Evolutionary conservation across 2,888 invertebrate species (phyloP).

Genomic region (Agrochola litura): DNA sequence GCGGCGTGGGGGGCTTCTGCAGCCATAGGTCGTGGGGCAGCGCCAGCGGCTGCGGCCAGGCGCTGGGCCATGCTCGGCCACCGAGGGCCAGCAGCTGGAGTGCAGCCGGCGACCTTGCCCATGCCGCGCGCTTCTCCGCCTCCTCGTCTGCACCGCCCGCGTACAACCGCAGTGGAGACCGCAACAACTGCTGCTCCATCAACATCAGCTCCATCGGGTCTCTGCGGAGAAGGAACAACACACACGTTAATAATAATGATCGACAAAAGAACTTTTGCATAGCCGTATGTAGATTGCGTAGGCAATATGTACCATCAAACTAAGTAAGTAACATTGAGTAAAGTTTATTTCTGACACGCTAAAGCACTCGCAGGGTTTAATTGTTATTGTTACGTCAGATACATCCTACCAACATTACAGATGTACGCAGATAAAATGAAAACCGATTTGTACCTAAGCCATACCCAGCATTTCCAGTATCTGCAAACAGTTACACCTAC

Average conservation of each 20-base stretch:
- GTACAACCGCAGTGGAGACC: conserved; percentile 92
- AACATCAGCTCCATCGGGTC: conserved; percentile 95
- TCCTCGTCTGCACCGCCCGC: conserved; percentile 91
- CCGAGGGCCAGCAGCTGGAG: conserved; percentile 89
- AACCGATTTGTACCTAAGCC: conserved; percentile 1
- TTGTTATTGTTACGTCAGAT: not conserved
- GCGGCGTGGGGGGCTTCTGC: conserved; percentile 94
- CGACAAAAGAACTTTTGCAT: not conserved
- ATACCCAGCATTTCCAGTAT: conserved; percentile 24
- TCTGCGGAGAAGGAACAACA: conserved; percentile 85
- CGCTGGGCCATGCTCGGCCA: conserved; percentile 96
- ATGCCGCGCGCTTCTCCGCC: conserved; percentile 90
- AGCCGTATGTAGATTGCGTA: not conserved
- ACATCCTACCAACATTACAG: conserved; percentile 2
- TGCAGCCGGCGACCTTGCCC: conserved; percentile 89
- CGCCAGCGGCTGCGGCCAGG: conserved; percentile 96
- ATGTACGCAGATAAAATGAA: conserved; percentile 1
- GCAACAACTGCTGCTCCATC: conserved; percentile 94
- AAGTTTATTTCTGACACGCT: not conserved
- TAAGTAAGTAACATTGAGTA: not conserved
- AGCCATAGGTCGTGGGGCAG: conserved; percentile 97
- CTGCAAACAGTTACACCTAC: conserved; percentile 8
- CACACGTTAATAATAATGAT: conserved; percentile 37
- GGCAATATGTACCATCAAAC: not conserved
- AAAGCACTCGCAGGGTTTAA: not conserved